These are phyloP conservation scores for Periphyllus acericola DNA, from an alignment of 2,888 invertebrate species.

Conservation along the genomic window DNA sequence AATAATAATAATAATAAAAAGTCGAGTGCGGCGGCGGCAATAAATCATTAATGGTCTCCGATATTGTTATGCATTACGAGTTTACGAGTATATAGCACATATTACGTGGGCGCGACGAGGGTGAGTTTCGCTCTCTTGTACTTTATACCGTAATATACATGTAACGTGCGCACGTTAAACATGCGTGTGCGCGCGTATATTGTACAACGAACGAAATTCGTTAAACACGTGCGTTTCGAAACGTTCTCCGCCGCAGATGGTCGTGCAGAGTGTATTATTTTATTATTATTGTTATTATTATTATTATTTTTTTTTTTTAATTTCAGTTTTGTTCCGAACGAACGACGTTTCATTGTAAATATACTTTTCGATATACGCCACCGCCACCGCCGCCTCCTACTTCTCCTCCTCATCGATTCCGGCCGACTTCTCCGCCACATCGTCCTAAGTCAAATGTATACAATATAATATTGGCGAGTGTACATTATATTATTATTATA, in stretches of 20 bases:
- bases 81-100: constrained; percentile 1
- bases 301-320: not conserved
- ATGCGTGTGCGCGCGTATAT: no score
- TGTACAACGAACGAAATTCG: constrained; percentile 6
- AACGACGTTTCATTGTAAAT: constrained; percentile 14
- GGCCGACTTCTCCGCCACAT: not conserved
- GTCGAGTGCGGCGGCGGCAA: constrained; percentile 46
- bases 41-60: constrained; percentile 30
- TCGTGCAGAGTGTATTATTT: no score
- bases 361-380: constrained; percentile 18
- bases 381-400: not conserved
- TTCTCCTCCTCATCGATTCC: not conserved
- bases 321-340: not conserved
- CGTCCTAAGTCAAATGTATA: not conserved
- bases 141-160: not conserved
- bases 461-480: not conserved
- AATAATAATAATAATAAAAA: constrained; percentile 9
- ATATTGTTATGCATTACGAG: constrained; percentile 9
- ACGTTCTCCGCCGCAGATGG: constrained; percentile 36
- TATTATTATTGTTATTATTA: no score
- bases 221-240: constrained; percentile 38
- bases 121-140: constrained; percentile 14
- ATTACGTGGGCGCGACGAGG: not conserved
- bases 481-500: no score
- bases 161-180: not conserved